A percentile compares a stretch with the other conserved stretches of the same genome.
phyloP scores from a whole-genome alignment of 2,113 vertebrate genomes.

The Dinomys branickii region DNA sequence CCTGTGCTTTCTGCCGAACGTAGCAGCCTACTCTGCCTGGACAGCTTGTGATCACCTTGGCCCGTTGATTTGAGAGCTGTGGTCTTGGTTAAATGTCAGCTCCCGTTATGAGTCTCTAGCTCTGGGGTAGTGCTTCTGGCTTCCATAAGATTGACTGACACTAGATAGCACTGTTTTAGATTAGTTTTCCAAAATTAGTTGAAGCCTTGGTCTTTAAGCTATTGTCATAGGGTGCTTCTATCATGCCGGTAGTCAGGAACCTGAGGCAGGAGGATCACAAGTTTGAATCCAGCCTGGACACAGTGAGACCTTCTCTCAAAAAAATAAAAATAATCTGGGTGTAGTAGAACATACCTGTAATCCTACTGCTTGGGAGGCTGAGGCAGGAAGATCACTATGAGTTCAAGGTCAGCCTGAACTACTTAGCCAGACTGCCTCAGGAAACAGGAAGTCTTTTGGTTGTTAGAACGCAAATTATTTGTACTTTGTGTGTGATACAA shows the following conservation, averaged over 20 bases:
- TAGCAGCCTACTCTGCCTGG: background rate
- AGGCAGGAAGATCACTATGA: background rate
- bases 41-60: background rate
- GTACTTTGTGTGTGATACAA: background rate
- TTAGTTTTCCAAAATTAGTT: background rate
- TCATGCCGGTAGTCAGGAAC: background rate
- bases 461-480: background rate
- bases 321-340: too few relatives aligned
- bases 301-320: background rate
- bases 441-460: background rate
- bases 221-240: background rate
- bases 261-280: background rate
- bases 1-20: background rate
- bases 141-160: background rate
- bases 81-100: background rate
- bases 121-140: background rate
- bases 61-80: background rate
- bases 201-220: background rate
- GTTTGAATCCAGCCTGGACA: background rate
- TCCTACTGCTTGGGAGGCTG: background rate
- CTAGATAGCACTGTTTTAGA: background rate
- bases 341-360: background rate
- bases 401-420: background rate
- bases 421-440: background rate
- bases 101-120: background rate